Percentiles rank a stretch among this genome's conserved stretches.
phyloP scores from a whole-genome alignment of 1,140 invertebrate genomes.

The Drosophila sproati region DNA sequence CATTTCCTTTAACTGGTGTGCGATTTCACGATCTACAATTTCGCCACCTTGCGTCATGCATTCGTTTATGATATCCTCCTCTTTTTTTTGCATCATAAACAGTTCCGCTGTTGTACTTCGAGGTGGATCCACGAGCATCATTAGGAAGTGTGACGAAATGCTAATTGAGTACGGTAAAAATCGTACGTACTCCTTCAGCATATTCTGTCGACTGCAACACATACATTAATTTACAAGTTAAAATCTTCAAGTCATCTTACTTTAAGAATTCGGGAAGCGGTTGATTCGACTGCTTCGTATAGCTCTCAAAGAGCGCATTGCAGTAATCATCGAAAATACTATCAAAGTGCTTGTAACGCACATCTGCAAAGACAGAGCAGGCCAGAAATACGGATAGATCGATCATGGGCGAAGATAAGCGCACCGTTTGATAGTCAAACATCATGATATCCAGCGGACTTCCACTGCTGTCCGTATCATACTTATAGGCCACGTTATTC shows the following conservation, averaged over 20 bases:
- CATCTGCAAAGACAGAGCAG: slow-evolving; percentile 56
- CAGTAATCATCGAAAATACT: slow-evolving; percentile 71
- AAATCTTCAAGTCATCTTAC: slow-evolving; percentile 10
- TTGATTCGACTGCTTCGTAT: slow-evolving; percentile 29
- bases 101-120: slow-evolving; percentile 32
- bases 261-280: slow-evolving; percentile 65
- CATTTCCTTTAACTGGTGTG: slow-evolving; percentile 72
- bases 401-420: slow-evolving; percentile 76
- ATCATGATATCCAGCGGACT: slow-evolving; percentile 72
- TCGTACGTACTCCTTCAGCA: slow-evolving; percentile 72
- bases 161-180: slow-evolving; percentile 63
- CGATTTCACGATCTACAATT: slow-evolving; percentile 64
- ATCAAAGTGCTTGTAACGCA: slow-evolving; percentile 67
- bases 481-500: slow-evolving; percentile 81
- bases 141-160: slow-evolving; percentile 59
- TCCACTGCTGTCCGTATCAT: slow-evolving; percentile 46
- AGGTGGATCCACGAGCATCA: slow-evolving; percentile 56
- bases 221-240: background rate
- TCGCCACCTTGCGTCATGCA: slow-evolving; percentile 60
- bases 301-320: slow-evolving; percentile 50
- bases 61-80: slow-evolving; percentile 47
- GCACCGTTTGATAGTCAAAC: slow-evolving; percentile 82
- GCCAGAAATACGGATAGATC: slow-evolving; percentile 67
- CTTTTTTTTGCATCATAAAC: slow-evolving; percentile 10
- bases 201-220: slow-evolving; percentile 41